A percentile compares a stretch with the other conserved stretches of the same genome.
Conservation (phyloP, 2,888 invertebrate species). For the Lycophotia porphyrea region DNA sequence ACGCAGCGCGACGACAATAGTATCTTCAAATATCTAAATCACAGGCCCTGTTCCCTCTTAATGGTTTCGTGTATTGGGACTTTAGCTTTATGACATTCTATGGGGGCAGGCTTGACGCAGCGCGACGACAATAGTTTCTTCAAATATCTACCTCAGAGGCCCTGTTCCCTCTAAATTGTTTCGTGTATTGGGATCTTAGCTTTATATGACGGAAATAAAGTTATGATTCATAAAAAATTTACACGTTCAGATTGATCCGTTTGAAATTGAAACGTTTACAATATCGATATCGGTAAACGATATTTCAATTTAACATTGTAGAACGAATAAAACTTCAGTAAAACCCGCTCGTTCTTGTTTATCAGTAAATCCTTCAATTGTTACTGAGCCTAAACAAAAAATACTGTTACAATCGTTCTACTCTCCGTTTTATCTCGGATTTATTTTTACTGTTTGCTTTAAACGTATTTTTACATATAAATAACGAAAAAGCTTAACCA, state of each 20-base stretch:
- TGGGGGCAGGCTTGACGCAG: too few relatives aligned
- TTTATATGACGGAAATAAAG: conserved; percentile 25
- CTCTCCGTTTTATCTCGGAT: conserved; percentile 41
- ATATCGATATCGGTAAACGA: conserved; percentile 10
- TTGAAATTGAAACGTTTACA: conserved; percentile 6
- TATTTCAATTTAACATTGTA: conserved; percentile 21
- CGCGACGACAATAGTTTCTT: too few relatives aligned
- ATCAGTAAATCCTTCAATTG: conserved; percentile 56
- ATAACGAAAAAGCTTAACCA: conserved; percentile 44
- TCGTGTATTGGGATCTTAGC: conserved; percentile 34
- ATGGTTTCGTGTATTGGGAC: too few relatives aligned
- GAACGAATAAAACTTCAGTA: conserved; percentile 31
- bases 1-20: too few relatives aligned
- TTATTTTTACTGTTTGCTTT: conserved; percentile 54
- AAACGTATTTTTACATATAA: conserved; percentile 44
- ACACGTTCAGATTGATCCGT: background rate
- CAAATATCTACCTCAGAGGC: too few relatives aligned
- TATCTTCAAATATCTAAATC: too few relatives aligned
- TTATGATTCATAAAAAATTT: conserved; percentile 3
- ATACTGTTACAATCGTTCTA: conserved; percentile 31
- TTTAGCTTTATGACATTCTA: too few relatives aligned
- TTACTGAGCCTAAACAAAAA: conserved; percentile 51
- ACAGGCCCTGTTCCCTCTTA: too few relatives aligned
- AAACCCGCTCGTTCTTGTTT: conserved; percentile 33
- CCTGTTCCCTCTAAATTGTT: too few relatives aligned